phyloP scores from a whole-genome alignment of 2,888 invertebrate species.

The Drosophila tanythrix region DNA sequence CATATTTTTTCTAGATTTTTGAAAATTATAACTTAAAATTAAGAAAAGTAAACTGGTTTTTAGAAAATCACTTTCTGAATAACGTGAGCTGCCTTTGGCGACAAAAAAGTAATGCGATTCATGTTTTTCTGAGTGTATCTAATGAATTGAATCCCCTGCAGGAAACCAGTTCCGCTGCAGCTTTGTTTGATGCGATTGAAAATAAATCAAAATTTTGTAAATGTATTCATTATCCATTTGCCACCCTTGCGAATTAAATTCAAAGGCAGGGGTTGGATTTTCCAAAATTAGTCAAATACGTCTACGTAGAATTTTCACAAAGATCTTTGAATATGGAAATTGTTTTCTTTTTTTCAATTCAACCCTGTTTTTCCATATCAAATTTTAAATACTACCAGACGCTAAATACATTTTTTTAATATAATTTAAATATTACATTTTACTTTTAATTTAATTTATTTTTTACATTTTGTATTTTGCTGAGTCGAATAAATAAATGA shows the following conservation, averaged over 20 bases:
- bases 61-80: not conserved
- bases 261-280: not conserved
- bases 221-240: not conserved
- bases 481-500: not conserved
- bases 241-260: not conserved
- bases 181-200: not conserved
- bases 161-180: not conserved
- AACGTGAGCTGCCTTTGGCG: not conserved
- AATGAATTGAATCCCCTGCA: not conserved
- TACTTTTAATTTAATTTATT: not conserved
- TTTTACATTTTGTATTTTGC: not conserved
- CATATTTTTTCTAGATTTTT: not conserved
- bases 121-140: not conserved
- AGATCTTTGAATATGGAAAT: not conserved
- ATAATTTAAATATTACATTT: not conserved
- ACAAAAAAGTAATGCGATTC: not conserved
- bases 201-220: not conserved
- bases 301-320: not conserved
- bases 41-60: not conserved
- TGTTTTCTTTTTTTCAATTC: fast-evolving
- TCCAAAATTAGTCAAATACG: not conserved
- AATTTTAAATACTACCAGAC: not conserved
- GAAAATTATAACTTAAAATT: not conserved
- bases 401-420: not conserved
- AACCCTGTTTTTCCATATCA: not conserved